These are phyloP conservation scores for Drosophila subpulchrella DNA, from an alignment of 1,140 invertebrate species.

Conservation along the genomic window DNA sequence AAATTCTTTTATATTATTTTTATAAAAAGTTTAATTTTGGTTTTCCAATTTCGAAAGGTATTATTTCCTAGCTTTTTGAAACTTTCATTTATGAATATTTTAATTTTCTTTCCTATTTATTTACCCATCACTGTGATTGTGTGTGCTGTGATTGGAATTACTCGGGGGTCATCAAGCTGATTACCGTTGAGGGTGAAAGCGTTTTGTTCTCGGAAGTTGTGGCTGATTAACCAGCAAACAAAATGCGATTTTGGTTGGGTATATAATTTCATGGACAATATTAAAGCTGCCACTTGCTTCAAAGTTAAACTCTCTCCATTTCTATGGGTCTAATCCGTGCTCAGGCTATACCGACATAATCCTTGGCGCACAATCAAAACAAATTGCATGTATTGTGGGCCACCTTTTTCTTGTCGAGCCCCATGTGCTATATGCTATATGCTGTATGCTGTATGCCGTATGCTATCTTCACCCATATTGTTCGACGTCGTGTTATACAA, in stretches of 20 bases:
- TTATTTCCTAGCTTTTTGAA: too few species aligned
- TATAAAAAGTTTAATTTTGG: too few species aligned
- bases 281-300: conserved; percentile 4
- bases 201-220: conserved; percentile 27
- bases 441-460: conserved; percentile 1
- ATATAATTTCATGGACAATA: neutral
- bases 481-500: conserved; percentile 55
- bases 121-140: conserved; percentile 18
- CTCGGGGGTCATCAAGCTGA: conserved; percentile 37
- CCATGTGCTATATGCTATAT: conserved; percentile 7
- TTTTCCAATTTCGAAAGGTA: too few species aligned
- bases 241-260: conserved; percentile 24
- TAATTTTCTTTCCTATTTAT: neutral
- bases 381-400: conserved; percentile 63
- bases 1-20: neutral
- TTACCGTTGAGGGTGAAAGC: conserved; percentile 36
- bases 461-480: conserved; percentile 49
- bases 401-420: conserved; percentile 47
- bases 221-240: conserved; percentile 30
- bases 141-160: conserved; percentile 43
- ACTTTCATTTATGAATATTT: neutral
- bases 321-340: conserved; percentile 11
- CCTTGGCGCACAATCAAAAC: conserved; percentile 53
- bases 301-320: neutral
- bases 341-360: conserved; percentile 35